Evolutionary conservation across 2,113 vertebrate species (phyloP), one percentile per base, ranked within the genome.

Genomic region (Bucco capensis): DNA sequence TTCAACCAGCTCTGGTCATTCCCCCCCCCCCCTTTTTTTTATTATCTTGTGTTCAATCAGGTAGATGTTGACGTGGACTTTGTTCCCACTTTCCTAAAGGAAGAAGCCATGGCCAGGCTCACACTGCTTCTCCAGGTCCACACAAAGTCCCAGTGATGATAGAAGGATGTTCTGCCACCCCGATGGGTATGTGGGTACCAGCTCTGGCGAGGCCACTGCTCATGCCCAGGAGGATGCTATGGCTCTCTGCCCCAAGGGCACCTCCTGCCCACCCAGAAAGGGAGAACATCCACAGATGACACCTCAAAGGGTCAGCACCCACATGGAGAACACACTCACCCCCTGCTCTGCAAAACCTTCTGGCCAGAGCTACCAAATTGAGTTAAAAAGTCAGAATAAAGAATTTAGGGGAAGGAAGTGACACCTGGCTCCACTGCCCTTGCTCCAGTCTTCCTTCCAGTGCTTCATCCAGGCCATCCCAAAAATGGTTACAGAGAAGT

Each of bases 321-420:
- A 19, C 15, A 2, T 1, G 14, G 31, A 54, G 40, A 47, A 30
- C 2, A 3, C 3, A 5, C 69, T 47, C 12, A 12, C 21, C 30
- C 50, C 30, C 46, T 19, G 30, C 69, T 56, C 46, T 27, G 60
- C 40, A 42, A 69, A 86, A 56, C 33, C 17, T 25, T 50, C 30
- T 1, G 2, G 5, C 2, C 6, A 69, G 40, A 44, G 37, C n/a
- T 40, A 28, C 5, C 4, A n/a, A 75, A 50, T 0, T 7, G 28
- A 72, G 16, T 42, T 17, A 15, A 9, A 74, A 11, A 57, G 28
- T 5, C 46, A 61, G n/a, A 60, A 76, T 18, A 56, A 44, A 50
- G 23, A 44, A 25, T 14, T 30, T 4, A 14, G 9, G 19, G 25
- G 37, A 37, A 58, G 40, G n/a, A 64, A 51, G 31, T 0, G 1